Conservation (phyloP, 1,140 invertebrate species). For the Drosophila albomicans region DNA sequence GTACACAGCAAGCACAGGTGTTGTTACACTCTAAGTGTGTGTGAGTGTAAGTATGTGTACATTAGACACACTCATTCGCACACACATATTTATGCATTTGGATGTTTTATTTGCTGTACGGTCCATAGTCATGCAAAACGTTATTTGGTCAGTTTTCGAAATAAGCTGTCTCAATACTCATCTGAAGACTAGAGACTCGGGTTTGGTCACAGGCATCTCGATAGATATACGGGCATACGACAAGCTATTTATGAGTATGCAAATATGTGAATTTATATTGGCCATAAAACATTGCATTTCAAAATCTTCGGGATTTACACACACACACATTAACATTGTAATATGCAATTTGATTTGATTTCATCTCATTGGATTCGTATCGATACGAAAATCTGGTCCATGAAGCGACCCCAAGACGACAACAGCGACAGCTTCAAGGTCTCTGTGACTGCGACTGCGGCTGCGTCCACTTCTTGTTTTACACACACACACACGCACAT, state of each 20-base stretch:
- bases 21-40: constrained; percentile 8
- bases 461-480: constrained; percentile 77
- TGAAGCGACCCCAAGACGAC: constrained; percentile 26
- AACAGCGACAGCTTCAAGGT: constrained; percentile 67
- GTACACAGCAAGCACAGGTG: constrained; percentile 17
- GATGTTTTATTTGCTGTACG: constrained; percentile 68
- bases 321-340: constrained; percentile 35
- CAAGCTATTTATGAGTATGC: background rate
- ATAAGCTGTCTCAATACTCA: constrained; percentile 5
- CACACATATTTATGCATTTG: constrained; percentile 16
- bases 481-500: constrained; percentile 33
- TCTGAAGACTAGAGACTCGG: background rate
- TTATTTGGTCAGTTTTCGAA: constrained; percentile 69
- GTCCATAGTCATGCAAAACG: constrained; percentile 68
- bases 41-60: constrained; percentile 40
- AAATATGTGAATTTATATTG: constrained; percentile 54
- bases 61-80: background rate
- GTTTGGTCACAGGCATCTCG: background rate
- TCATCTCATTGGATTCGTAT: constrained; percentile 47
- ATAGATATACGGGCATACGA: background rate
- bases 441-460: constrained; percentile 47
- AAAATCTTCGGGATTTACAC: constrained; percentile 47
- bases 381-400: constrained; percentile 36
- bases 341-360: constrained; percentile 55
- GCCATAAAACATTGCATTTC: constrained; percentile 70